Conservation (phyloP, 2,113 vertebrate species). For the Columba janthina region DNA sequence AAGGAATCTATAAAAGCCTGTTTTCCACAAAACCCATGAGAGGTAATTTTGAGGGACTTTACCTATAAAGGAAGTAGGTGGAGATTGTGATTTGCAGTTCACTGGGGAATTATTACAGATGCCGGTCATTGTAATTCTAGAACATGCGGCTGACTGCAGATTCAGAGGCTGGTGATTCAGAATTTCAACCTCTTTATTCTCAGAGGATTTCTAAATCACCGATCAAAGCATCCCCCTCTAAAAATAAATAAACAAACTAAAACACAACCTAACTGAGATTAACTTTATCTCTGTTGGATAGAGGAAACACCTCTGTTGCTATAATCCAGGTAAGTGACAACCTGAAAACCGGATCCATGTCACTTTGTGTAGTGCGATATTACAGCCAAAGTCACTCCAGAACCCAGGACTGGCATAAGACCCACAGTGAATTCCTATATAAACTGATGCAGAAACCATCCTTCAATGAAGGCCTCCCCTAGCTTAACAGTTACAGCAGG, state of each 20-base stretch:
- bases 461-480: background rate
- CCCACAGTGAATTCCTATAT: background rate
- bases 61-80: background rate
- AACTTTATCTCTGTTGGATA: background rate
- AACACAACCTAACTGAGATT: background rate
- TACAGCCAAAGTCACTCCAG: background rate
- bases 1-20: conserved; percentile 8
- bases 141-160: background rate
- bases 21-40: background rate
- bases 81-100: background rate
- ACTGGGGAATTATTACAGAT: background rate
- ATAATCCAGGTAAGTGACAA: background rate
- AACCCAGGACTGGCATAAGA: background rate
- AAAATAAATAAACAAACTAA: background rate
- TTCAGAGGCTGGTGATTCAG: background rate
- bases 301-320: background rate
- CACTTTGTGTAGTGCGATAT: background rate
- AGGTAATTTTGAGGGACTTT: background rate
- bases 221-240: background rate
- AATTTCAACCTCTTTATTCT: background rate
- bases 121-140: background rate
- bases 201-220: background rate
- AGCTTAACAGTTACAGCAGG: background rate
- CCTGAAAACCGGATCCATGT: background rate
- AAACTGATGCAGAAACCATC: background rate